Conservation (phyloP, 2,797 vertebrate species). For the Hipposideros larvatus region DNA sequence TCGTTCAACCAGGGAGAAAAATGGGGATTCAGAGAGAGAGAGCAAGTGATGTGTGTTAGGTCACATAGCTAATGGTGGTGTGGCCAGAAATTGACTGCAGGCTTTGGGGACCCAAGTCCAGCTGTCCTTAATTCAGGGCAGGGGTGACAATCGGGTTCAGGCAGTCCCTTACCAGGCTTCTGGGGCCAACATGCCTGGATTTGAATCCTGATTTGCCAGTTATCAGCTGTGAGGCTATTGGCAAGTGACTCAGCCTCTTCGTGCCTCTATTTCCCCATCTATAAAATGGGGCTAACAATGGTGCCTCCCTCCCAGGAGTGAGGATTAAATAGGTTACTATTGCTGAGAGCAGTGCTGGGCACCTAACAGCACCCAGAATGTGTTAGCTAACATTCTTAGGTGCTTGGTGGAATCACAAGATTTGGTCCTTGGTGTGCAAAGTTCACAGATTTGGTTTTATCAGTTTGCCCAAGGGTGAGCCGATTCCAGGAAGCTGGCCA, state of each 20-base stretch:
- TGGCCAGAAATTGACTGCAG: not conserved
- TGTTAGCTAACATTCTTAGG: not conserved
- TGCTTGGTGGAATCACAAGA: not conserved
- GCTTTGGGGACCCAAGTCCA: not conserved
- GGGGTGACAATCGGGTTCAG: not conserved
- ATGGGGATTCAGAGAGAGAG: conserved; percentile 24
- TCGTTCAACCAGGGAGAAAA: conserved; percentile 16
- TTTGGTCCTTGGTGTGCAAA: not conserved
- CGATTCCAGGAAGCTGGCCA: not conserved
- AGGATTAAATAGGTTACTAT: not conserved
- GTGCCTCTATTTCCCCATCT: not conserved
- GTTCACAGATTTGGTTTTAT: conserved; percentile 25
- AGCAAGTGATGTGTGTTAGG: not conserved
- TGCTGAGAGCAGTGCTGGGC: not conserved
- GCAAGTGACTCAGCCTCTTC: not conserved
- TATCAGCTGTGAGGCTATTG: not conserved
- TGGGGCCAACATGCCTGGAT: not conserved
- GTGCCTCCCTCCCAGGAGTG: not conserved
- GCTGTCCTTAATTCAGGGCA: not conserved
- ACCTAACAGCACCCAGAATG: not conserved
- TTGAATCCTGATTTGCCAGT: not conserved
- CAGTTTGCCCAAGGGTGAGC: not conserved
- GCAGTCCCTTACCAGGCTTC: not conserved
- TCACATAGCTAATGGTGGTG: not conserved
- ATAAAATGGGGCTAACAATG: not conserved